phyloP scores from a whole-genome alignment of 2,113 vertebrate genomes.

The Psittacula cyanocephala region DNA sequence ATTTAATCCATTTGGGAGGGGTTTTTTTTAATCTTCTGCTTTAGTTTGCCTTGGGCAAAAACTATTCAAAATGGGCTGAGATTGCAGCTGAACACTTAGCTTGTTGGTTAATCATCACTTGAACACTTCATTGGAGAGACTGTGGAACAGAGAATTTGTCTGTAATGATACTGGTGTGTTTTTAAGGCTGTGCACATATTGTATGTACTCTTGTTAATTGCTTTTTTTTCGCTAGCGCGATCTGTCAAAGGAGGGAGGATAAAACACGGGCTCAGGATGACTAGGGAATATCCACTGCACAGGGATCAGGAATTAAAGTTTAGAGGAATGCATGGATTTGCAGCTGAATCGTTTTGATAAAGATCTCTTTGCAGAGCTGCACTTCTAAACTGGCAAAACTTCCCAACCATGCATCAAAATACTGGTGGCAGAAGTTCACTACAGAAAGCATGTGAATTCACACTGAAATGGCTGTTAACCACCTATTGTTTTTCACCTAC shows the following conservation, averaged over 20 bases:
- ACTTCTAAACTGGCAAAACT: neutral
- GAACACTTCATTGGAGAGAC: neutral
- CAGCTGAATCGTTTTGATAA: neutral
- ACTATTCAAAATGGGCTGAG: neutral
- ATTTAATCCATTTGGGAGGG: conserved; percentile 26
- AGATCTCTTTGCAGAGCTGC: neutral
- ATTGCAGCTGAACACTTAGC: conserved; percentile 7
- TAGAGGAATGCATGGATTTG: neutral
- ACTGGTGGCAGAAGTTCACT: neutral
- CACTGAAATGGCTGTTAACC: neutral
- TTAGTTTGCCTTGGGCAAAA: conserved; percentile 16
- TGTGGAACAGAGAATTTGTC: neutral
- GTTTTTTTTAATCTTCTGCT: neutral
- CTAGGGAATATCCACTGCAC: neutral
- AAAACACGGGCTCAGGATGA: neutral
- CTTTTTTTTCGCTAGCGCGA: neutral
- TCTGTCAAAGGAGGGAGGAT: neutral
- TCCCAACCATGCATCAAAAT: neutral
- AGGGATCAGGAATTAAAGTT: neutral
- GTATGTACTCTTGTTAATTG: neutral
- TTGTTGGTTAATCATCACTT: conserved; percentile 40
- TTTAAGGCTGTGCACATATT: neutral
- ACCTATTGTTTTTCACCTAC: neutral
- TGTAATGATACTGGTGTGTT: neutral
- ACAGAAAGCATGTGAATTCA: neutral